These are phyloP conservation scores for Emydocephalus ijimae DNA, from an alignment of 2,113 vertebrate species.

Conservation along the genomic window DNA sequence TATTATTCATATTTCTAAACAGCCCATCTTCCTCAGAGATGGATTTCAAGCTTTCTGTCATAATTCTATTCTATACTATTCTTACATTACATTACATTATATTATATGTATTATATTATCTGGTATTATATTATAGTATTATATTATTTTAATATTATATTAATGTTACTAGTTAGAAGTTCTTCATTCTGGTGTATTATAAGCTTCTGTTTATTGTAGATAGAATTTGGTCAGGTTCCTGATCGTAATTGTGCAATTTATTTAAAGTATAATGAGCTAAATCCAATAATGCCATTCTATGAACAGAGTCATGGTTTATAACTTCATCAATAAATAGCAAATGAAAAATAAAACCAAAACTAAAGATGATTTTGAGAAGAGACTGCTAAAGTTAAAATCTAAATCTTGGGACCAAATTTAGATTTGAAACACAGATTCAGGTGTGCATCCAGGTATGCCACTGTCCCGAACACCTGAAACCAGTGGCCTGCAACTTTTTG, in stretches of 20 bases:
- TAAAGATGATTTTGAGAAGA: not conserved
- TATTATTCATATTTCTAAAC: not conserved
- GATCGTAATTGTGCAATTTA: fast-evolving
- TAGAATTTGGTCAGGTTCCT: not conserved
- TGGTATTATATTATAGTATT: too few species aligned
- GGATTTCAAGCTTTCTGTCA: not conserved
- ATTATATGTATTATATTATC: too few species aligned
- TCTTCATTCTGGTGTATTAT: not conserved
- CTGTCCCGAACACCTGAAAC: not conserved
- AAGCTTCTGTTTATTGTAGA: not conserved
- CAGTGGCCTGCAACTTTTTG: not conserved
- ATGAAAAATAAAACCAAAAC: not conserved
- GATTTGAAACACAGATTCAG: not conserved
- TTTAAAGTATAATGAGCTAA: not conserved
- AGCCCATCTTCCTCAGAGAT: not conserved
- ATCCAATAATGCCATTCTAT: not conserved
- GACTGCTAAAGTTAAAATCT: not conserved
- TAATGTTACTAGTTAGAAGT: not conserved
- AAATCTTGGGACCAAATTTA: not conserved
- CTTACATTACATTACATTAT: too few species aligned
- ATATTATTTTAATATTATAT: too few species aligned
- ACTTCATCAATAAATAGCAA: not conserved
- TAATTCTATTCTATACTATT: too few species aligned
- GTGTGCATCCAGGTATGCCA: not conserved
- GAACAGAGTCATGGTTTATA: not conserved